phyloP scores from a whole-genome alignment of 37 sponge, comb jelly and placozoan genomes.

The Tethya wilhelma region DNA sequence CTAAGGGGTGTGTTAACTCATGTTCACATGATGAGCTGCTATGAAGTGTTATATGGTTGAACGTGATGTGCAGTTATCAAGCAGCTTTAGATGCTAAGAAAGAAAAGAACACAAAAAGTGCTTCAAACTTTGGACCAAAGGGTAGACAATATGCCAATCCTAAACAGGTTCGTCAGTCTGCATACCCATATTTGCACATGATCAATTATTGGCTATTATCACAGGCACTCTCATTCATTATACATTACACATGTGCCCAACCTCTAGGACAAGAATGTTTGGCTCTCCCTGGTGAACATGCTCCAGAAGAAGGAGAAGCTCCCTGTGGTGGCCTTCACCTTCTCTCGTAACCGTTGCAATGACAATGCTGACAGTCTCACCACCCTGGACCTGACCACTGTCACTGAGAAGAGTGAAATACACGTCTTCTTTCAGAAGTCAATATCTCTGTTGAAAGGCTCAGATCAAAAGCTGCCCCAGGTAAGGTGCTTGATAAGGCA shows the following conservation, averaged over 20 bases:
- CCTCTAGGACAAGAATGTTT: constrained; percentile 94
- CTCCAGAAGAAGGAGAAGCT: constrained; percentile 86
- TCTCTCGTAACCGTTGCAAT: constrained; percentile 89
- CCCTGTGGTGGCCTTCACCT: constrained; percentile 95
- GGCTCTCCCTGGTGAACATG: constrained; percentile 74
- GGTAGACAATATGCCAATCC: constrained; percentile 29
- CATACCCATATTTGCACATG: too few species aligned
- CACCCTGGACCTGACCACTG: constrained; percentile 76
- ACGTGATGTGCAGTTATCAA: constrained; percentile 48
- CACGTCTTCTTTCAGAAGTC: constrained; percentile 88
- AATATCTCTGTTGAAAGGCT: constrained; percentile 73
- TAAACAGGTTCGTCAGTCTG: too few species aligned
- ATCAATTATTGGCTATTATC: too few species aligned
- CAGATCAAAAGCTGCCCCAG: constrained; percentile 91
- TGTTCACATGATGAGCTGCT: background rate
- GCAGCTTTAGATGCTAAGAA: constrained; percentile 75
- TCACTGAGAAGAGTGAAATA: constrained; percentile 85
- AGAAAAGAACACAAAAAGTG: constrained; percentile 43
- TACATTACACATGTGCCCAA: too few species aligned
- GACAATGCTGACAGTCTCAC: constrained; percentile 79
- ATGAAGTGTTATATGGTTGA: too few species aligned
- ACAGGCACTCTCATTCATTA: too few species aligned
- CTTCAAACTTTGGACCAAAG: constrained; percentile 58
- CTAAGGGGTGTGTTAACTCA: constrained; percentile 42
- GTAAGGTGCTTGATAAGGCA: constrained; percentile 24